Conservation (phyloP, 2,888 invertebrate genomes). For the Tenthredo notha region DNA sequence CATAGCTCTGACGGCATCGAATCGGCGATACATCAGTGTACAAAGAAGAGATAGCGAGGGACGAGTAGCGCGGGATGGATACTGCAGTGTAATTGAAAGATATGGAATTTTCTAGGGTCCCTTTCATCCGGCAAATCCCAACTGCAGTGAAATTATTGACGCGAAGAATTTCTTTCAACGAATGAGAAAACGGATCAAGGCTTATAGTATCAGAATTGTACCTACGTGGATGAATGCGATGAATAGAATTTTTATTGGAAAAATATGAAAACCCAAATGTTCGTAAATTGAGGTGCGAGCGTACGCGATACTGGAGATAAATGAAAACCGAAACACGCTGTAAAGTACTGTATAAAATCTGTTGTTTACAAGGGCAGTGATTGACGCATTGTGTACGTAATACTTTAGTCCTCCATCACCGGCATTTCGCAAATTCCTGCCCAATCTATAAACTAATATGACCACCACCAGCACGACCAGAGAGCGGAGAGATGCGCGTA, state of each 20-base stretch:
- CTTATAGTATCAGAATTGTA: too few relatives aligned
- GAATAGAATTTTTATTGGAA: background rate
- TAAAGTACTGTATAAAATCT: background rate
- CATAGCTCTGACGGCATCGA: background rate
- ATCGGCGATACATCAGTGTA: background rate
- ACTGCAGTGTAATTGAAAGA: slow-evolving; percentile 53
- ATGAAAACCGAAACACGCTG: slow-evolving; percentile 4
- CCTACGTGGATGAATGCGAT: background rate
- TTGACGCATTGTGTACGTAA: slow-evolving; percentile 43
- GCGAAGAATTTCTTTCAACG: background rate
- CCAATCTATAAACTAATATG: slow-evolving; percentile 52
- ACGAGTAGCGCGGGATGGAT: slow-evolving; percentile 38
- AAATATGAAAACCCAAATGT: background rate
- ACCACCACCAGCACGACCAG: background rate
- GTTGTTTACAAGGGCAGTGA: slow-evolving; percentile 35
- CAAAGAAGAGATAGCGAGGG: slow-evolving; percentile 53
- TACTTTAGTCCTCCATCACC: slow-evolving; percentile 41
- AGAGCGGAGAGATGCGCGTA: slow-evolving; percentile 27
- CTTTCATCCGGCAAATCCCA: slow-evolving; percentile 44
- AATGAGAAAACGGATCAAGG: background rate
- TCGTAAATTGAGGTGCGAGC: background rate
- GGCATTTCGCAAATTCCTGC: slow-evolving; percentile 45
- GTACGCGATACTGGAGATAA: background rate
- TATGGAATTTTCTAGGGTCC: slow-evolving; percentile 52
- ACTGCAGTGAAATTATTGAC: slow-evolving; percentile 41